A percentile compares a stretch with the other conserved stretches of the same genome.
These are phyloP conservation scores for Coreius guichenoti DNA, from an alignment of 2,797 vertebrate species.

Conservation along the genomic window DNA sequence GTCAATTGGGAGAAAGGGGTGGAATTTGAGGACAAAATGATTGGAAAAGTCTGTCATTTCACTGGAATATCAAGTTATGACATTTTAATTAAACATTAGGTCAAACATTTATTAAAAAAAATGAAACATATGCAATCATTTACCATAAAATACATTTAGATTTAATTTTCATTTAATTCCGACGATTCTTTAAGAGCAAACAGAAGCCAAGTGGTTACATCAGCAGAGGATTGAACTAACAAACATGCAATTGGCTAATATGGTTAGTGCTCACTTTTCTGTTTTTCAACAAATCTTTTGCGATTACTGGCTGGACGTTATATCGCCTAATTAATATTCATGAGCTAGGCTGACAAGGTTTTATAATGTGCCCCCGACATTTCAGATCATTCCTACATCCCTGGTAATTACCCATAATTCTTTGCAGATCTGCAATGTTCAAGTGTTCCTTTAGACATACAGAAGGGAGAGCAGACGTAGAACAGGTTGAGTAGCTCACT, in stretches of 20 bases:
- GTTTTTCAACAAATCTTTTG: conserved; percentile 9
- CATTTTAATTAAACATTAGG: background rate
- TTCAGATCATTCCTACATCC: conserved; percentile 14
- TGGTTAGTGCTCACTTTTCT: background rate
- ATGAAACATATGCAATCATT: background rate
- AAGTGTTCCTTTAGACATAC: conserved; percentile 10
- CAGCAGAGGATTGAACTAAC: background rate
- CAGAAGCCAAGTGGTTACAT: background rate
- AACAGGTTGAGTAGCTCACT: conserved; percentile 31
- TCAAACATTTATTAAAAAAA: background rate
- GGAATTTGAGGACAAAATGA: too few species aligned
- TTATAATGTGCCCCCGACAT: background rate
- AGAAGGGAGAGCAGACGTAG: conserved; percentile 14
- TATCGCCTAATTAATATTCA: conserved; percentile 12
- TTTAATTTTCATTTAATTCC: background rate
- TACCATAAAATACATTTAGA: background rate
- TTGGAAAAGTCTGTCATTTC: background rate
- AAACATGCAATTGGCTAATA: background rate
- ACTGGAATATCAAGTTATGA: background rate
- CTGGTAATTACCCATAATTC: conserved; percentile 27
- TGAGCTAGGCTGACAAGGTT: background rate
- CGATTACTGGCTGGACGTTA: background rate
- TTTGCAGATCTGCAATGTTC: conserved; percentile 20
- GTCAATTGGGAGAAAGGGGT: too few species aligned
- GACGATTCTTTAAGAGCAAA: conserved; percentile 3